These are phyloP conservation scores for Micronycteris hirsuta DNA, from an alignment of 2,113 vertebrate species.

Conservation along the genomic window DNA sequence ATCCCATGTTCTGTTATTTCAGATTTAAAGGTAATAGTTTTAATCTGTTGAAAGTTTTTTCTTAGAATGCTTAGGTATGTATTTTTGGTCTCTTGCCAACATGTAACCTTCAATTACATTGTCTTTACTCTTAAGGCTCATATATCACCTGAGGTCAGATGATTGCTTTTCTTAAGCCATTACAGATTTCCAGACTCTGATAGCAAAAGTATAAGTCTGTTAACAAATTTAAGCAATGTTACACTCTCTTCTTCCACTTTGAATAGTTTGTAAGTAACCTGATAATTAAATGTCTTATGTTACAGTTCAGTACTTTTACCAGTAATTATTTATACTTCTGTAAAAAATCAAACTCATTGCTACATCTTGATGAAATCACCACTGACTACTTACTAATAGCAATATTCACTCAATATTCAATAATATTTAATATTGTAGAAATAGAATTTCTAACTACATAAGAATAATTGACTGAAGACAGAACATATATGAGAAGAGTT, in stretches of 20 bases:
- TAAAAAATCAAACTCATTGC: background rate
- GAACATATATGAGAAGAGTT: background rate
- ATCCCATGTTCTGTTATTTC: background rate
- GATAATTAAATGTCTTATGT: background rate
- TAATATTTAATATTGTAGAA: background rate
- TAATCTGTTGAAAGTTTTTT: background rate
- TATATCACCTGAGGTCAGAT: background rate
- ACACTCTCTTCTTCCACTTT: background rate
- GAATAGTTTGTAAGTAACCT: background rate
- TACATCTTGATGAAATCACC: background rate
- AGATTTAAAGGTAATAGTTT: slow-evolving; percentile 9
- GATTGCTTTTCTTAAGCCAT: background rate
- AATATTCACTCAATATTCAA: background rate
- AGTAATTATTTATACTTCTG: background rate
- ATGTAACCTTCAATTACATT: background rate
- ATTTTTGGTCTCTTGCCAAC: background rate
- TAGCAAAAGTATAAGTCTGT: background rate
- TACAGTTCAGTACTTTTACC: background rate
- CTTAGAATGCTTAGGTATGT: background rate
- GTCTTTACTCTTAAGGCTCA: background rate
- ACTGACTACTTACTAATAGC: background rate
- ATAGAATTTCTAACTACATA: background rate
- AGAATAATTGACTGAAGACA: background rate
- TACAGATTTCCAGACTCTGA: background rate
- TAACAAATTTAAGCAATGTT: background rate